phyloP scores from a whole-genome alignment of 92 coral and sea anemone genomes.

The Epizoanthus ramosus region DNA sequence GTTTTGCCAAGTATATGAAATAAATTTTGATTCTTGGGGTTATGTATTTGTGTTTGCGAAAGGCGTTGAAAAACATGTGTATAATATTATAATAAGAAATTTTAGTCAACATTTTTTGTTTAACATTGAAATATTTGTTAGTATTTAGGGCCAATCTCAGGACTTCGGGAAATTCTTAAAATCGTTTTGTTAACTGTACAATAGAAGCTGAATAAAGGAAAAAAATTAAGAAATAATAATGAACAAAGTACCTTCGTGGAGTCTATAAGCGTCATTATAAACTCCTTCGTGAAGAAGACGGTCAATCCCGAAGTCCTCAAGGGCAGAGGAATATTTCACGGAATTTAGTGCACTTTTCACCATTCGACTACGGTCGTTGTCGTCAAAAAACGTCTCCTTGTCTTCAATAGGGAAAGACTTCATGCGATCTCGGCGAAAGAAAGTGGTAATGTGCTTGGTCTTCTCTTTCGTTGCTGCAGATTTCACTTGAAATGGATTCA shows the following conservation, averaged over 20 bases:
- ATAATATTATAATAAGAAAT: too few species aligned
- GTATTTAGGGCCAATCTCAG: too few species aligned
- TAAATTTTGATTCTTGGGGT: too few species aligned
- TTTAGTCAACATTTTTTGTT: too few species aligned
- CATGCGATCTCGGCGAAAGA: slow-evolving; percentile 56
- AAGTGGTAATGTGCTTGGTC: slow-evolving; percentile 70
- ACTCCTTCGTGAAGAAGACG: slow-evolving; percentile 49
- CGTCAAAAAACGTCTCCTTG: slow-evolving; percentile 64
- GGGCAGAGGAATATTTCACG: slow-evolving; percentile 39
- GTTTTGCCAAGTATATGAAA: too few species aligned
- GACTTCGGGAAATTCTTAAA: too few species aligned
- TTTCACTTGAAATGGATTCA: slow-evolving; percentile 54
- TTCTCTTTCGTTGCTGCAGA: slow-evolving; percentile 48
- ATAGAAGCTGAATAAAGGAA: too few species aligned
- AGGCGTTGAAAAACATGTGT: too few species aligned
- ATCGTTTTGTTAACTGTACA: too few species aligned
- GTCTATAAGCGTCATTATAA: slow-evolving; percentile 50
- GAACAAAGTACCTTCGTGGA: slow-evolving; percentile 54
- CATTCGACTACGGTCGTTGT: slow-evolving; percentile 67
- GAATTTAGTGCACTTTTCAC: slow-evolving; percentile 52
- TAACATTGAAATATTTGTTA: too few species aligned
- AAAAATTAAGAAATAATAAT: not conserved
- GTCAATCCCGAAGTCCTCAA: slow-evolving; percentile 53
- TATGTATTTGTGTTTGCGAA: too few species aligned
- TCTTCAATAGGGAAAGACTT: slow-evolving; percentile 49